Conservation (phyloP, 1,140 invertebrate species). For the Cataglyphis hispanica region DNA sequence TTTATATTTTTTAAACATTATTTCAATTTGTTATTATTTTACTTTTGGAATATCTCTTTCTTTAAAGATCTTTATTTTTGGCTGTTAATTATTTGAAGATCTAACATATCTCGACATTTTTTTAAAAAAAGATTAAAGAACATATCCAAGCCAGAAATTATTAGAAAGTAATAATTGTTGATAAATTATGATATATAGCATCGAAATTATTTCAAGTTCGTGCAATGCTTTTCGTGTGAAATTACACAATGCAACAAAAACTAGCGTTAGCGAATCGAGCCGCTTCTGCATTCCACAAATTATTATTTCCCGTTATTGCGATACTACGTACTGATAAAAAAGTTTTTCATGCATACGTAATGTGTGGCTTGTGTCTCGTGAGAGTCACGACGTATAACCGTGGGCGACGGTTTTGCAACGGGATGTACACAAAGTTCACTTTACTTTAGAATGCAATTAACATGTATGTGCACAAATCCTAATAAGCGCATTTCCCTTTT, state of each 20-base stretch:
- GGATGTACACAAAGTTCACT: neutral
- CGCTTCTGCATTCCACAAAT: slow-evolving; percentile 19
- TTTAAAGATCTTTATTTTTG: neutral
- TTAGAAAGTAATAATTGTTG: neutral
- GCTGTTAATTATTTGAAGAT: neutral
- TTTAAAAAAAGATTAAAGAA: neutral
- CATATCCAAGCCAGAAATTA: neutral
- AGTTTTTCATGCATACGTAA: slow-evolving; percentile 58
- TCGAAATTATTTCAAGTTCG: slow-evolving; percentile 1
- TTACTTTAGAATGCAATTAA: slow-evolving; percentile 12
- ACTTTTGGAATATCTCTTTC: neutral
- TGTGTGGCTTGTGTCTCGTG: slow-evolving; percentile 42
- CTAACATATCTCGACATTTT: neutral
- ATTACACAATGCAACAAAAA: slow-evolving; percentile 12
- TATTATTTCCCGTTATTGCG: slow-evolving; percentile 49
- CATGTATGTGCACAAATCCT: slow-evolving; percentile 20
- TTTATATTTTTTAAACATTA: neutral
- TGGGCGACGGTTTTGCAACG: slow-evolving; percentile 12
- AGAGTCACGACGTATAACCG: slow-evolving; percentile 25
- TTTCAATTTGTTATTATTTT: neutral
- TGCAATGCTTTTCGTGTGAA: neutral
- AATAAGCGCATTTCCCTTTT: neutral
- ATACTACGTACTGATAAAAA: slow-evolving; percentile 54
- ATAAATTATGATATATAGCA: slow-evolving; percentile 5
- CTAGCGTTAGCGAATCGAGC: neutral